Evolutionary conservation across 2,888 invertebrate species (phyloP).

Genomic region (Mellilla xanthometata): DNA sequence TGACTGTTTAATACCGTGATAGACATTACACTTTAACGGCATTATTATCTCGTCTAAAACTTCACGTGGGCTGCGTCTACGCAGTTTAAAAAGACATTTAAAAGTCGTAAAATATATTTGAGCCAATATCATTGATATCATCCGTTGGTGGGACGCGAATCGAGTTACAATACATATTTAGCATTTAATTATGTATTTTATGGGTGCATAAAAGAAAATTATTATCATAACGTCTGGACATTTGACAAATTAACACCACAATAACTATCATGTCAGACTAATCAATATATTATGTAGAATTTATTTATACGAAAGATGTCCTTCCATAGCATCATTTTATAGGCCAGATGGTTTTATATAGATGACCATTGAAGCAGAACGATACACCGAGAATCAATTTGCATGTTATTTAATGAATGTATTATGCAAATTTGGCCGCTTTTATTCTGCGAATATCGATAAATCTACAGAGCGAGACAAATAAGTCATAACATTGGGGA

Average conservation of each 20-base stretch:
- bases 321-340: conserved; percentile 43
- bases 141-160: conserved; percentile 17
- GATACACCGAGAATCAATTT: conserved; percentile 62
- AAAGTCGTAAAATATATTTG: conserved; percentile 26
- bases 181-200: conserved; percentile 26
- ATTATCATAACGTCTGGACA: conserved; percentile 17
- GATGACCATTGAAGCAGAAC: conserved; percentile 27
- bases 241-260: conserved; percentile 36
- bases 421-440: conserved; percentile 67
- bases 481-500: conserved; percentile 78
- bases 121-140: conserved; percentile 17
- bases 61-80: conserved; percentile 25
- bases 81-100: conserved; percentile 30
- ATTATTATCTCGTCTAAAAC: conserved; percentile 14
- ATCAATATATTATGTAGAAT: conserved; percentile 16
- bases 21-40: conserved; percentile 14
- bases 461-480: conserved; percentile 72
- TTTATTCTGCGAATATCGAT: conserved; percentile 65
- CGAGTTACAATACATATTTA: conserved; percentile 20
- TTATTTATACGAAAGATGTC: conserved; percentile 21
- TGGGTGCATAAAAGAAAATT: conserved; percentile 19
- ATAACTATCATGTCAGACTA: conserved; percentile 35
- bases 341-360: conserved; percentile 56
- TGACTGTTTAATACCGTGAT: conserved; percentile 5
- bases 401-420: conserved; percentile 65